phyloP scores from a whole-genome alignment of 2,797 vertebrate species.

The Scolopax bukidnonensis region DNA sequence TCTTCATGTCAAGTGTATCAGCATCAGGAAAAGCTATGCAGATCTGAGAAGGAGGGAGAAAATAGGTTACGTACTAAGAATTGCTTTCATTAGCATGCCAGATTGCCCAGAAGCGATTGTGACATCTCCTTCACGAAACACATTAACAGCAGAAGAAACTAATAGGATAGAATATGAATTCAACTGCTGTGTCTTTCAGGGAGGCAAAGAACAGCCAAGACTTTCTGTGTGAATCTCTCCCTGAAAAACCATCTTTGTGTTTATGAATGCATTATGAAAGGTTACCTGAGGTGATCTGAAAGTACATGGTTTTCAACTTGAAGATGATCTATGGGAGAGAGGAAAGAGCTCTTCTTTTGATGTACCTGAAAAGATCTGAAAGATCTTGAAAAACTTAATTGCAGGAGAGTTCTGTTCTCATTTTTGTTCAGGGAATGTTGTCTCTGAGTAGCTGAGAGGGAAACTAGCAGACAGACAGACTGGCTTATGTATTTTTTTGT shows the following conservation, averaged over 20 bases:
- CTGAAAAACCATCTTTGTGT: conserved; percentile 27
- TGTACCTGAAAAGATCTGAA: neutral
- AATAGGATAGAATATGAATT: neutral
- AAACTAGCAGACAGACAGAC: neutral
- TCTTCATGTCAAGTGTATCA: neutral
- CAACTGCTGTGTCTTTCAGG: neutral
- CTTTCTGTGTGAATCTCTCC: neutral
- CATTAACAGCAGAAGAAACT: neutral
- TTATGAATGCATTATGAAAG: conserved; percentile 6
- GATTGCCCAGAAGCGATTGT: neutral
- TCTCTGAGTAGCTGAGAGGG: neutral
- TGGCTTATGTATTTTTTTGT: neutral
- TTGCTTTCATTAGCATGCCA: neutral
- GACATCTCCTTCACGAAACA: neutral
- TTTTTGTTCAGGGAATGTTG: neutral
- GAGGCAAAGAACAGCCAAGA: neutral
- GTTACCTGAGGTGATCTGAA: conserved; percentile 6
- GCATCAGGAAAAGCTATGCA: neutral
- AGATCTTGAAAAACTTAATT: neutral
- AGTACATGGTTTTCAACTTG: neutral
- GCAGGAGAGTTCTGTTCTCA: neutral
- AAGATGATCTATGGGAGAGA: neutral
- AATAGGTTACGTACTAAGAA: neutral
- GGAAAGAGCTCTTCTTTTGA: neutral
- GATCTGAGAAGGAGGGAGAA: neutral